Conservation (phyloP, 23 tunicate species). For the Corella eumyota region DNA sequence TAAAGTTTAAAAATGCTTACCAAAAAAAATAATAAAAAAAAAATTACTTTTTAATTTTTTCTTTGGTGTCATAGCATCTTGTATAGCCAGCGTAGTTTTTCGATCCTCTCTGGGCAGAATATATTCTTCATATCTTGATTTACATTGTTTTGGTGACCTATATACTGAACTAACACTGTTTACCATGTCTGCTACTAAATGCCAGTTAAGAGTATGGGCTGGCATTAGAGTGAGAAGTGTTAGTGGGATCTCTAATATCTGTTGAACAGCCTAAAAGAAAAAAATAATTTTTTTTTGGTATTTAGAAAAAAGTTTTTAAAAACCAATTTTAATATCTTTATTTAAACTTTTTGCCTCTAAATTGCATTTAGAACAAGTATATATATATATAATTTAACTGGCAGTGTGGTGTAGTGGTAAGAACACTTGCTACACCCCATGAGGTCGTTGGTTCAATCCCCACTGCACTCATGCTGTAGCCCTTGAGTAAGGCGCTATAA, state of each 20-base stretch:
- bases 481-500: too few species aligned
- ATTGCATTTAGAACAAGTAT: too few species aligned
- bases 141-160: conserved; percentile 81
- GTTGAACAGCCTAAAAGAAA: conserved; percentile 43
- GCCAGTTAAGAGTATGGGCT: conserved; percentile 86
- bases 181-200: conserved; percentile 66
- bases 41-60: conserved; percentile 59
- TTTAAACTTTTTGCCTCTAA: background rate
- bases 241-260: conserved; percentile 70
- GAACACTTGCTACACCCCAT: too few species aligned
- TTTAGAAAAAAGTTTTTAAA: background rate
- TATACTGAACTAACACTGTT: conserved; percentile 41
- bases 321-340: background rate
- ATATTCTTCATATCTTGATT: conserved; percentile 45
- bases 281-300: background rate
- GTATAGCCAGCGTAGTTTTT: conserved; percentile 6
- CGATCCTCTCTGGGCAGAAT: conserved; percentile 52
- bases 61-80: conserved; percentile 11
- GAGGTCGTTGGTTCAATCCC: too few species aligned
- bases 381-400: too few species aligned
- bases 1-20: too few species aligned
- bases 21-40: too few species aligned
- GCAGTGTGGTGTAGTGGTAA: too few species aligned
- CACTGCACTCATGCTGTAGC: too few species aligned
- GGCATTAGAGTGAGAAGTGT: conserved; percentile 69